A percentile compares a stretch with the other conserved stretches of the same genome.
phyloP scores from a whole-genome alignment of 2,113 vertebrate genomes.

The Pteronura brasiliensis region DNA sequence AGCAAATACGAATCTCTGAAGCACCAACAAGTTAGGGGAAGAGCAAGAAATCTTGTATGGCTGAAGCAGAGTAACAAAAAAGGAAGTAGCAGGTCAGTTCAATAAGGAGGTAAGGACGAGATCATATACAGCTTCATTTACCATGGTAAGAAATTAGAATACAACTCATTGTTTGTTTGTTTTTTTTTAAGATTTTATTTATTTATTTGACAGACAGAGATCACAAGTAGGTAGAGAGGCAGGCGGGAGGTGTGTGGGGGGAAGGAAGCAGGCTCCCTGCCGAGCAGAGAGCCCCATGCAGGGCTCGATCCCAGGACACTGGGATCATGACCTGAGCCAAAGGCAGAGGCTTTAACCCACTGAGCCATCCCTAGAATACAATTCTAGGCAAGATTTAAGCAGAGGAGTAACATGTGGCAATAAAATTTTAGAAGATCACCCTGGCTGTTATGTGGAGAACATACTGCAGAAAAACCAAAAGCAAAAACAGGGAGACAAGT shows the following conservation, averaged over 20 bases:
- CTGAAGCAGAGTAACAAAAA: not conserved
- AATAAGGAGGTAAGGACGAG: not conserved
- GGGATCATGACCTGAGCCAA: too few species aligned
- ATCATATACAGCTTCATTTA: not conserved
- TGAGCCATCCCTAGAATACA: not conserved
- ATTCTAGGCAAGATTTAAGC: not conserved
- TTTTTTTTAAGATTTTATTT: too few species aligned
- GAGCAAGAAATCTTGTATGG: not conserved
- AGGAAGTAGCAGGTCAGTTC: not conserved
- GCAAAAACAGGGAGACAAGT: not conserved
- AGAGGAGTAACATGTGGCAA: not conserved
- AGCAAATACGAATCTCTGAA: not conserved
- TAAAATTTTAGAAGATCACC: not conserved
- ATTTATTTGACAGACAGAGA: too few species aligned
- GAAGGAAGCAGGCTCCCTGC: too few species aligned
- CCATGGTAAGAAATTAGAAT: not conserved
- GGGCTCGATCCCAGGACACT: too few species aligned
- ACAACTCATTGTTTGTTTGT: too few species aligned
- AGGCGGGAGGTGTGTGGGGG: too few species aligned
- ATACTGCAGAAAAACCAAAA: not conserved
- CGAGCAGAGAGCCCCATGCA: too few species aligned
- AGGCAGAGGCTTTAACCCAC: too few species aligned
- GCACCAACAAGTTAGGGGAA: not conserved
- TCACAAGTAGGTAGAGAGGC: too few species aligned
- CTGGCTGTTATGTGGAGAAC: not conserved